Conservation (phyloP, 2,888 invertebrate genomes). For the Macrosiphum euphorbiae region DNA sequence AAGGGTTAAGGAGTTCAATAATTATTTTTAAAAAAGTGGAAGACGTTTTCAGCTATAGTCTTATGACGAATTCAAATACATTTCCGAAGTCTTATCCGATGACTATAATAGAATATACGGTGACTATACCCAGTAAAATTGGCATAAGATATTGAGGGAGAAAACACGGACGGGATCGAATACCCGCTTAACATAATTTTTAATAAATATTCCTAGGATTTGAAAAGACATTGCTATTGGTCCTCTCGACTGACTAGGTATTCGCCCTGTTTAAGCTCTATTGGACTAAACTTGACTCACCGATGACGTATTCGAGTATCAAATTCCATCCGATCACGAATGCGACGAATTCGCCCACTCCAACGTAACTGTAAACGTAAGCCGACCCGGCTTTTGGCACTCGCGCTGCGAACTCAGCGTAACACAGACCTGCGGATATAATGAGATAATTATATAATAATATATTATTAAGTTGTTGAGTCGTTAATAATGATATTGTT, state of each 20-base stretch:
- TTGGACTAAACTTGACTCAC: conserved; percentile 70
- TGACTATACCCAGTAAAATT: too few relatives aligned
- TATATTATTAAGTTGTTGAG: not conserved
- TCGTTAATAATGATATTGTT: not conserved
- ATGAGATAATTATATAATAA: not conserved
- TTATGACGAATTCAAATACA: too few relatives aligned
- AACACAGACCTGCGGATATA: conserved; percentile 77
- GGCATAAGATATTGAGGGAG: too few relatives aligned
- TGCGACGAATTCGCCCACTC: conserved; percentile 85
- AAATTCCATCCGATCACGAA: conserved; percentile 97
- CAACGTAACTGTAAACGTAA: conserved; percentile 87
- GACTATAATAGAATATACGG: too few relatives aligned
- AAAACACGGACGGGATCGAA: too few relatives aligned
- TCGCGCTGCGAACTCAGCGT: conserved; percentile 85
- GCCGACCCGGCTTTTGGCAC: conserved; percentile 88
- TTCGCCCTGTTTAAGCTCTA: not conserved
- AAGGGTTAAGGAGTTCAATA: too few relatives aligned
- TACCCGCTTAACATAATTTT: not conserved
- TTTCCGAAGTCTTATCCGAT: too few relatives aligned
- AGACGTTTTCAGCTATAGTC: too few relatives aligned
- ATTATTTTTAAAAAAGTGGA: too few relatives aligned
- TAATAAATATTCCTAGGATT: not conserved
- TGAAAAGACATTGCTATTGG: not conserved
- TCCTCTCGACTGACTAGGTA: not conserved
- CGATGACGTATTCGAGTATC: conserved; percentile 89